Percentiles rank a stretch among this genome's conserved stretches.
Conservation (phyloP, 2,797 vertebrate genomes). For the Anabas testudineus region DNA sequence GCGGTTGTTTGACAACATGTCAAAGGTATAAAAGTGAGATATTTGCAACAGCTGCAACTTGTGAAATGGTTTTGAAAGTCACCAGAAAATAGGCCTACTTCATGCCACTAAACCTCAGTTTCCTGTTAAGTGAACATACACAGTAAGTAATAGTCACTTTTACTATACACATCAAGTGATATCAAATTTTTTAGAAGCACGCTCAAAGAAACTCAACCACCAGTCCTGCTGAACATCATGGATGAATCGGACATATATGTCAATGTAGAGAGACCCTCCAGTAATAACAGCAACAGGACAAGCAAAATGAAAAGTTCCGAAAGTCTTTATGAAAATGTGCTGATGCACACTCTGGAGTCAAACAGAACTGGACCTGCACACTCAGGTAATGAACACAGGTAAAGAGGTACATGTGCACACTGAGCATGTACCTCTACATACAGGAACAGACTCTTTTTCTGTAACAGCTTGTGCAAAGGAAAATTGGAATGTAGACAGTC, state of each 20-base stretch:
- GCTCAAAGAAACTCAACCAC: neutral
- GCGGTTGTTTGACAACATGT: neutral
- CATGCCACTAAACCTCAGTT: neutral
- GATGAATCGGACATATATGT: constrained; percentile 3
- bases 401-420: neutral
- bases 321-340: constrained; percentile 12
- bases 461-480: too few relatives aligned
- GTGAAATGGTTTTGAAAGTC: too few relatives aligned
- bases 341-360: neutral
- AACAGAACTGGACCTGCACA: too few relatives aligned
- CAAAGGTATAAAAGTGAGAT: neutral
- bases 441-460: too few relatives aligned
- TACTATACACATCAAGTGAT: too few relatives aligned
- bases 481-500: too few relatives aligned
- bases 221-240: constrained; percentile 1
- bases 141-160: too few relatives aligned
- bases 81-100: too few relatives aligned
- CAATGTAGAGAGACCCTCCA: neutral
- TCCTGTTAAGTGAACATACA: constrained; percentile 4
- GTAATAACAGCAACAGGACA: neutral
- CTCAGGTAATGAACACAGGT: constrained; percentile 10
- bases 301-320: constrained; percentile 1
- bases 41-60: neutral
- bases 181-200: too few relatives aligned
- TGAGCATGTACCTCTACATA: neutral